Conservation (phyloP, 2,888 invertebrate species). For the Camponotus fellah region DNA sequence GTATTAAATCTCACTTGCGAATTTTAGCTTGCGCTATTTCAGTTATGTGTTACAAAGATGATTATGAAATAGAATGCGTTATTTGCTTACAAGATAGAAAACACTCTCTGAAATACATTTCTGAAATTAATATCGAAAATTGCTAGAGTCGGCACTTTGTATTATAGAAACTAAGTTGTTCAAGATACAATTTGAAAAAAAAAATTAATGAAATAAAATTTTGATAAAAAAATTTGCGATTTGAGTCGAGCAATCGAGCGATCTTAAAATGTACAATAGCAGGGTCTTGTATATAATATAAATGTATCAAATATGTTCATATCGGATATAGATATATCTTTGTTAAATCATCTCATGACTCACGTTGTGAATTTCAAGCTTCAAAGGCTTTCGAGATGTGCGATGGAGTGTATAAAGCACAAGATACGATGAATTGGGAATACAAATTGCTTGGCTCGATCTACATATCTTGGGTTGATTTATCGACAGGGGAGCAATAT, state of each 20-base stretch:
- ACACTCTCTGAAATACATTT: background rate
- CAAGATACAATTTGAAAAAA: background rate
- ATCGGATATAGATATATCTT: background rate
- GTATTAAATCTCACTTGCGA: conserved; percentile 2
- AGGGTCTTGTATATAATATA: conserved; percentile 13
- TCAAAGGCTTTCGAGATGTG: background rate
- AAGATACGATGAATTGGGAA: conserved; percentile 19
- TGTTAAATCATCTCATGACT: conserved; percentile 18
- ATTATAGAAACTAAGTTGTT: background rate
- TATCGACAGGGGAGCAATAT: conserved; percentile 6
- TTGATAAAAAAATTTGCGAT: background rate
- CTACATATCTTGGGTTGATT: conserved; percentile 21
- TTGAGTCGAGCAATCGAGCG: background rate
- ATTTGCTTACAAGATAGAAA: background rate
- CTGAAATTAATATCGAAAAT: background rate
- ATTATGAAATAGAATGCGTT: background rate
- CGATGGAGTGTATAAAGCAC: background rate
- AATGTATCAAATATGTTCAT: background rate
- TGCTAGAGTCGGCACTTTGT: background rate
- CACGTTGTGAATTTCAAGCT: background rate
- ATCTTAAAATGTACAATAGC: background rate
- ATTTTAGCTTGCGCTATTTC: conserved; percentile 7
- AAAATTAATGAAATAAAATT: conserved; percentile 3
- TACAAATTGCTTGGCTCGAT: conserved; percentile 38
- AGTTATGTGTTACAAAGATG: conserved; percentile 9